phyloP scores from a whole-genome alignment of 2,113 vertebrate species.

The Smithornis capensis region DNA sequence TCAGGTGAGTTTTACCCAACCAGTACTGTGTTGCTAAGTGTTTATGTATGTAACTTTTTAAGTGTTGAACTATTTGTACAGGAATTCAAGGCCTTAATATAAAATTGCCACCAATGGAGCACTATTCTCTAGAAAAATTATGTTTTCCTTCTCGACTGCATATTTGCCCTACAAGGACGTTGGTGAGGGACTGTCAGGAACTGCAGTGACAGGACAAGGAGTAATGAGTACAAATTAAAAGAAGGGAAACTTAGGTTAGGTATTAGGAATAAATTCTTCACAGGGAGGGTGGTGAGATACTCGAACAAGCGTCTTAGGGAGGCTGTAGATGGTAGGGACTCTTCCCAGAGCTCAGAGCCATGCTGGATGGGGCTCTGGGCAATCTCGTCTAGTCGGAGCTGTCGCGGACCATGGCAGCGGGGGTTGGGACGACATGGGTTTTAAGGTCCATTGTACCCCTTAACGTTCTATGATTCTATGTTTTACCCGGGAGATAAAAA shows the following conservation, averaged over 20 bases:
- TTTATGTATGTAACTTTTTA: neutral
- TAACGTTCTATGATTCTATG: neutral
- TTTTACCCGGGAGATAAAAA: fast-evolving
- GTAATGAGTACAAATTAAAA: neutral
- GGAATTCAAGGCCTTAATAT: neutral
- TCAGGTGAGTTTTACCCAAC: neutral
- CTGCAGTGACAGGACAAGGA: neutral
- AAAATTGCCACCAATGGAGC: fast-evolving
- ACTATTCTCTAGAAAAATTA: fast-evolving
- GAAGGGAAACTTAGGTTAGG: too few species aligned
- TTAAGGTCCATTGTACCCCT: neutral
- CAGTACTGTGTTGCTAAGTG: fast-evolving
- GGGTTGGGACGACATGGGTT: fast-evolving
- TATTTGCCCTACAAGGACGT: neutral
- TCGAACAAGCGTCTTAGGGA: too few species aligned
- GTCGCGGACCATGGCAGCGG: neutral
- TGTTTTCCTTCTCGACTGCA: fast-evolving
- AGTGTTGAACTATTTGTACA: fast-evolving
- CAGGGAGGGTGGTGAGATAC: neutral
- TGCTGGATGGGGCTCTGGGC: neutral
- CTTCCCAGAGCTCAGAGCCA: neutral
- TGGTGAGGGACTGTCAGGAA: neutral
- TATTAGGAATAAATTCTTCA: neutral
- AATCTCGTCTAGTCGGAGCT: fast-evolving
- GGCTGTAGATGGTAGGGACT: neutral